Base-by-base conservation (phyloP, 2,797 vertebrate species). In the Esox masquinongy region DNA sequence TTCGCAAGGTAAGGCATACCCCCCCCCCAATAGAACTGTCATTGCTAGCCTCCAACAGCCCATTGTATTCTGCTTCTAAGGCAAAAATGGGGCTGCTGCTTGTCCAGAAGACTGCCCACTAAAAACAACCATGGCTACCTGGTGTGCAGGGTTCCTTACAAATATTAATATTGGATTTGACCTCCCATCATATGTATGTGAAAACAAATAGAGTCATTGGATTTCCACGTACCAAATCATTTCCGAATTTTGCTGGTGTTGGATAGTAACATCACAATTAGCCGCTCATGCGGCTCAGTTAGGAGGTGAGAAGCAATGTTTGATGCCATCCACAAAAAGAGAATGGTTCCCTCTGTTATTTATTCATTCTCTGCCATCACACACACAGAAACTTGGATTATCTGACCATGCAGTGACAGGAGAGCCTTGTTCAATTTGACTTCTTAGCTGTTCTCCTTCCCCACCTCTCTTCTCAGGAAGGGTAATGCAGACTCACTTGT, bases 1-100 rank as follows among this genome's bases (percentile, higher is more conserved):
- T 89, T 90, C 85, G 87, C 78, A 85, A 90, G 85, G 86, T 89
- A 89, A 89, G 88, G 86, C 85, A 86, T 88, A 90, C 82, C 86
- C 78, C 86, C 77, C 73, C n/a, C n/a, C n/a, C 73, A 90, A 90
- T 90, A 87, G 89, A 88, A 83, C 84, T 91, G 89, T 87, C 87
- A 89, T 84, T 76, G 81, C 85, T 79, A 76, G 80, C 85, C 79
- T 85, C 83, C 88, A 86, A 85, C 82, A 72, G 79, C 74, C 64
- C 76, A 76, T 51, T 47, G 26, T 68, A 19, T 29, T 19, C 71
- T 9, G 31, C 51, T 79, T 56, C 68, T 59, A 15, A 79, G 77
- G 77, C 56, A 80, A 73, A 85, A 85, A 51, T 39, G n/a, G n/a
- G 51, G 31, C 70, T 39, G 3, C 76, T 31, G 17, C 47, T 14